phyloP scores from a whole-genome alignment of 2,888 invertebrate species.

The Pollenia griseotomentosa region DNA sequence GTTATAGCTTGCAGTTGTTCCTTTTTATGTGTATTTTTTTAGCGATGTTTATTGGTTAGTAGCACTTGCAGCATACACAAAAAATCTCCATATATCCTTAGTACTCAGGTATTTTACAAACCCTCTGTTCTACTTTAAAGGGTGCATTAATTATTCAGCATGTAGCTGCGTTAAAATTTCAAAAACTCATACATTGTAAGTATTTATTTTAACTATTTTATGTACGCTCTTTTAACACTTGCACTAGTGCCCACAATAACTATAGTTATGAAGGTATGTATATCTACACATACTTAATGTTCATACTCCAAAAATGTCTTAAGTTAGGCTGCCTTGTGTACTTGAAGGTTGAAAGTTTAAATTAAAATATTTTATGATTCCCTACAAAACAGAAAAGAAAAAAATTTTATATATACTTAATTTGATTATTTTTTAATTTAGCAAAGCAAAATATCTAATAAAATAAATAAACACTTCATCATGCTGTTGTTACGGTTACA shows the following conservation, averaged over 20 bases:
- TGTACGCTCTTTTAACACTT: constrained; percentile 16
- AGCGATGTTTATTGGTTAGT: constrained; percentile 58
- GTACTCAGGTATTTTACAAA: neutral
- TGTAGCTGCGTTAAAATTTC: constrained; percentile 52
- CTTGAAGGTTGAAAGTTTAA: neutral
- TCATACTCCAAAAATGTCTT: neutral
- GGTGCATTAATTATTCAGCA: constrained; percentile 59
- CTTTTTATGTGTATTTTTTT: constrained; percentile 37
- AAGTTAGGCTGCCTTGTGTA: neutral
- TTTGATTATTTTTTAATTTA: neutral
- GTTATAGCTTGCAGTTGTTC: constrained; percentile 16
- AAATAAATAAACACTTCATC: too few species aligned
- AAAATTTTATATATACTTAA: neutral
- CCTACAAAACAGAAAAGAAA: neutral
- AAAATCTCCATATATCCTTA: neutral
- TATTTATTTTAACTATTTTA: constrained; percentile 24
- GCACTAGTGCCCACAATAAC: neutral
- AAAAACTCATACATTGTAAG: constrained; percentile 23
- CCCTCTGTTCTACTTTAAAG: neutral
- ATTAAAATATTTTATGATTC: constrained; percentile 1
- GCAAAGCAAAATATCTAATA: neutral
- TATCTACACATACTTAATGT: neutral
- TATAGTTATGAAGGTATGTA: too few species aligned
- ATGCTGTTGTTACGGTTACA: too few species aligned
- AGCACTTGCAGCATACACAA: constrained; percentile 6